Evolutionary conservation across 2,113 vertebrate genomes (phyloP).

Genomic region (Odontesthes bonariensis): DNA sequence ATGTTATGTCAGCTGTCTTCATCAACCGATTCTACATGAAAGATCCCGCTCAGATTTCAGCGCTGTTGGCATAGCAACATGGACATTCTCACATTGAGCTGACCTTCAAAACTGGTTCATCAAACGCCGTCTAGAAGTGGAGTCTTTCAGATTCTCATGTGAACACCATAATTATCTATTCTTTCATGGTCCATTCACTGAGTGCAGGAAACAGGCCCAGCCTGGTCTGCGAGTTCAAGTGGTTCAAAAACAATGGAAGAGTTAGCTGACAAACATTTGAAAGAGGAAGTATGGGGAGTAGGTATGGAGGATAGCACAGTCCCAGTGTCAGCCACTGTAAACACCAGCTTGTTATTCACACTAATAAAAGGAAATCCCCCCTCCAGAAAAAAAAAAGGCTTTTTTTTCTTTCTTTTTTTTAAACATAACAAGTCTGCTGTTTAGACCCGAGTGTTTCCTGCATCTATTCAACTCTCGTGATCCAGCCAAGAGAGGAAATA

Average conservation of each 20-base stretch:
- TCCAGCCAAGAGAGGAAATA: background rate
- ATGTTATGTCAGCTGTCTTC: conserved; percentile 39
- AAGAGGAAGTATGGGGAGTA: conserved; percentile 68
- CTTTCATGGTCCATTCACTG: conserved; percentile 48
- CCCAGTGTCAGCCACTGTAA: conserved; percentile 65
- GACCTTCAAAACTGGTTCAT: conserved; percentile 53
- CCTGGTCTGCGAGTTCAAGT: conserved; percentile 52
- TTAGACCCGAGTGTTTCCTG: conserved; percentile 53
- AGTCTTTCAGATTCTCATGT: conserved; percentile 40
- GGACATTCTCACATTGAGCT: conserved; percentile 42
- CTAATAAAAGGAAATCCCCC: conserved; percentile 52
- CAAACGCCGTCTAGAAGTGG: conserved; percentile 36
- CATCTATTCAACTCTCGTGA: background rate
- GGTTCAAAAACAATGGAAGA: conserved; percentile 68
- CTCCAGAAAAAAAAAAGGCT: conserved; percentile 58
- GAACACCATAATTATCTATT: conserved; percentile 57
- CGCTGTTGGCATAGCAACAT: conserved; percentile 61
- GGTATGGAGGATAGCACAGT: conserved; percentile 54
- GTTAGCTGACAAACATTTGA: conserved; percentile 57
- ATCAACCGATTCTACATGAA: conserved; percentile 62
- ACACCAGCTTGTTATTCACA: conserved; percentile 64
- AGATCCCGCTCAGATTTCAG: conserved; percentile 45
- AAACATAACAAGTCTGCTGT: conserved; percentile 25
- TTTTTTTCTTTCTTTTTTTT: conserved; percentile 21
- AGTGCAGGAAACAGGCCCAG: conserved; percentile 62